Percentiles rank a stretch among this genome's conserved stretches.
phyloP scores from a whole-genome alignment of 2,888 invertebrate genomes.

The Volucella zonaria region DNA sequence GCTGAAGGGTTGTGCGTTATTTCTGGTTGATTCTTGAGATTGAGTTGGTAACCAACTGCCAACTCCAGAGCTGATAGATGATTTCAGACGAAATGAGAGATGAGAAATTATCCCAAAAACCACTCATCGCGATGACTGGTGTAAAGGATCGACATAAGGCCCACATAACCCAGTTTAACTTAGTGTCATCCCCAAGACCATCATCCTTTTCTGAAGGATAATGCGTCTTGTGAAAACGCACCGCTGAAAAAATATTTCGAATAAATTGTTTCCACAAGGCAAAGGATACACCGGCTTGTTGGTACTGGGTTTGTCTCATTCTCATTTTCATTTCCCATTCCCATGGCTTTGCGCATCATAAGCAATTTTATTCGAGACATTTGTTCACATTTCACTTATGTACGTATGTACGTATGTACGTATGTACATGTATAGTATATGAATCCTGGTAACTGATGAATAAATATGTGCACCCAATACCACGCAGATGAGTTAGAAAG shows the following conservation, averaged over 20 bases:
- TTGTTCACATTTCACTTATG: conserved; percentile 17
- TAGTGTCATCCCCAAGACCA: background rate
- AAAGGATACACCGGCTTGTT: background rate
- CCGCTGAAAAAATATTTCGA: conserved; percentile 49
- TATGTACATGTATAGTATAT: background rate
- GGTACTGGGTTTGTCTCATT: conserved; percentile 1
- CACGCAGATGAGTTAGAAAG: conserved; percentile 6
- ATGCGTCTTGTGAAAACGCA: conserved; percentile 29
- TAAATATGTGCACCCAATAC: conserved; percentile 44
- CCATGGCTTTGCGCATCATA: conserved; percentile 52
- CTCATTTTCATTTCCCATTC: conserved; percentile 66
- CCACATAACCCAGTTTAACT: background rate
- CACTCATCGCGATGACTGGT: background rate
- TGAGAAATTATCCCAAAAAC: conserved; percentile 5
- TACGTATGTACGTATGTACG: too few relatives aligned
- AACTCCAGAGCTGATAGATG: conserved; percentile 18
- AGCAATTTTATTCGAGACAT: conserved; percentile 28
- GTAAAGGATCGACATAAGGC: conserved; percentile 40
- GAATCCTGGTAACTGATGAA: conserved; percentile 39
- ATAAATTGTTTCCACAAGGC: conserved; percentile 19
- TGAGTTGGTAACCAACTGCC: too few relatives aligned
- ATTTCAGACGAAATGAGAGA: conserved; percentile 30
- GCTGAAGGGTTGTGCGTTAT: conserved; percentile 53
- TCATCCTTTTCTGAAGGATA: conserved; percentile 9
- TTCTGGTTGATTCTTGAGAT: background rate